Evolutionary conservation across 1,140 invertebrate genomes (phyloP).

Genomic region (Asobara japonica): DNA sequence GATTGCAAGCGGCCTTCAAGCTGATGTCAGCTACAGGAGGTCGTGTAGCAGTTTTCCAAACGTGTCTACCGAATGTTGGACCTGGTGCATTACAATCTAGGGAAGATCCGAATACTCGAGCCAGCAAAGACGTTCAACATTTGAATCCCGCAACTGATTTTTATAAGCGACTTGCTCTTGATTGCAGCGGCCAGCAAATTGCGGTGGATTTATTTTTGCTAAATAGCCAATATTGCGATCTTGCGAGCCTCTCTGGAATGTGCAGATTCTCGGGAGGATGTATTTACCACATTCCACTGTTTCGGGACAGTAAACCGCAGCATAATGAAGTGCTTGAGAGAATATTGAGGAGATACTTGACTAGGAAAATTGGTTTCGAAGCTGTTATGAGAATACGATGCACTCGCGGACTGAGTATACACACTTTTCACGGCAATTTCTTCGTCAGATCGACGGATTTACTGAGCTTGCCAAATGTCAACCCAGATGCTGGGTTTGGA

Average conservation of each 20-base stretch:
- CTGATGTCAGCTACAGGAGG: conserved; percentile 94
- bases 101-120: conserved; percentile 88
- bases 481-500: conserved; percentile 97
- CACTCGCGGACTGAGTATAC: conserved; percentile 91
- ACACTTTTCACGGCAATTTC: conserved; percentile 99
- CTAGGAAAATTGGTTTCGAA: conserved; percentile 98
- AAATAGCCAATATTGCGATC: conserved; percentile 92
- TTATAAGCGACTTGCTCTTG: conserved; percentile 95
- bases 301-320: conserved; percentile 77
- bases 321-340: conserved; percentile 80
- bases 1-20: conserved; percentile 91
- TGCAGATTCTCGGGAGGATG: conserved; percentile 96
- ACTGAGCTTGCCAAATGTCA: conserved; percentile 95
- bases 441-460: conserved; percentile 98
- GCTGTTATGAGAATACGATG: conserved; percentile 98
- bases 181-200: conserved; percentile 96
- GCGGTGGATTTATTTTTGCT: conserved; percentile 96
- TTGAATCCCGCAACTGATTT: conserved; percentile 97
- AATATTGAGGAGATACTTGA: conserved; percentile 89
- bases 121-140: conserved; percentile 82
- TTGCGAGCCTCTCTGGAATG: conserved; percentile 92
- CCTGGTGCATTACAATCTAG: conserved; percentile 83
- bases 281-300: conserved; percentile 92
- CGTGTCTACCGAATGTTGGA: conserved; percentile 89
- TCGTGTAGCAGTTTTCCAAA: conserved; percentile 93